Conservation (phyloP, 2,888 invertebrate species). For the Pandemis heparana region DNA sequence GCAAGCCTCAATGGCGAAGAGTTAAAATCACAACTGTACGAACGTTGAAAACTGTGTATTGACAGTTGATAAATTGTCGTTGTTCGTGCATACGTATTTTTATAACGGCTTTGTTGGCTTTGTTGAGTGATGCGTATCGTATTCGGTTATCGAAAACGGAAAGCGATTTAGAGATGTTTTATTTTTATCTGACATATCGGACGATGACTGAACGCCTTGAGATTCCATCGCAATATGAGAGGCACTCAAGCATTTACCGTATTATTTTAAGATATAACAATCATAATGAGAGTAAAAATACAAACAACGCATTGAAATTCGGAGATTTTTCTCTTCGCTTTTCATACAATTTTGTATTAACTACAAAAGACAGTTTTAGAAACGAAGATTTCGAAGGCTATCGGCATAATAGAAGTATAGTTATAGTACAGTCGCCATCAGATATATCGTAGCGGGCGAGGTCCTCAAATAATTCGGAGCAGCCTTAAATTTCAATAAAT, state of each 20-base stretch:
- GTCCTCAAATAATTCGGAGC: too few species aligned
- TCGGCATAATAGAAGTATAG: too few species aligned
- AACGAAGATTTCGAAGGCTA: not conserved
- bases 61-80: not conserved
- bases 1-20: too few species aligned
- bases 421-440: too few species aligned
- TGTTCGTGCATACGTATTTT: not conserved
- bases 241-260: not conserved
- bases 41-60: not conserved
- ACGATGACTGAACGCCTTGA: conserved; percentile 27
- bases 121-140: not conserved
- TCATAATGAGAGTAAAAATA: not conserved
- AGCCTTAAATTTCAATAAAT: too few species aligned
- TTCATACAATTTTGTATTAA: not conserved
- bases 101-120: not conserved
- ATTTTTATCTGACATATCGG: conserved; percentile 28
- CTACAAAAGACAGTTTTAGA: not conserved
- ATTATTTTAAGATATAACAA: conserved; percentile 2
- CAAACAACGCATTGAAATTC: not conserved
- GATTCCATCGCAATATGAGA: conserved; percentile 14
- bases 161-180: conserved; percentile 15
- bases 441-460: too few species aligned
- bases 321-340: not conserved
- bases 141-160: conserved; percentile 28
- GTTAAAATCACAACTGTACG: too few species aligned